These are phyloP conservation scores for Oceanites oceanicus DNA, from an alignment of 2,113 vertebrate genomes.

Conservation along the genomic window DNA sequence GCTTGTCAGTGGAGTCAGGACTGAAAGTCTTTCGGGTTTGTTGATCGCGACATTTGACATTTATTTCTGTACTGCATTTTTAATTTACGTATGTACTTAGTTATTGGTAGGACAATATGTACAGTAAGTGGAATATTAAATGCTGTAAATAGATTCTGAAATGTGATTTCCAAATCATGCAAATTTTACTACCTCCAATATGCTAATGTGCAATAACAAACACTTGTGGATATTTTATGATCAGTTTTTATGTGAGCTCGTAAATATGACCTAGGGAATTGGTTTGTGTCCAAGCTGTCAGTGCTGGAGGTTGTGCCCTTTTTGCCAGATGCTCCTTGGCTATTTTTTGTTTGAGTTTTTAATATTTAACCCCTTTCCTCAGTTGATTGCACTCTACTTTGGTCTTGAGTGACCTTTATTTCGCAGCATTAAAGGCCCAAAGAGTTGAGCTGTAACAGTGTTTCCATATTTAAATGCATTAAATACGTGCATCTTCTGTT, in stretches of 20 bases:
- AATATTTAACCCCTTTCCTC: conserved; percentile 40
- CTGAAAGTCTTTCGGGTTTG: neutral
- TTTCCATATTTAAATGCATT: neutral
- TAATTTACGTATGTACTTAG: neutral
- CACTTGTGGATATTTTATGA: neutral
- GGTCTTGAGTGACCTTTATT: conserved; percentile 5
- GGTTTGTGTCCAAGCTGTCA: neutral
- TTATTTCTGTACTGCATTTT: neutral
- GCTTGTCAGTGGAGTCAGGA: neutral
- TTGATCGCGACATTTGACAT: neutral
- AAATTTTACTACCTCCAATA: neutral
- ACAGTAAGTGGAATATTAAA: neutral
- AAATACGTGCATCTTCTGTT: neutral
- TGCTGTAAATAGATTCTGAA: neutral
- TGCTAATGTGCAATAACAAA: neutral
- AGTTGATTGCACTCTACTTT: neutral
- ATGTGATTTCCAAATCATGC: neutral
- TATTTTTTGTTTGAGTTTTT: conserved; percentile 10
- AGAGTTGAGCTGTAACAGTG: neutral
- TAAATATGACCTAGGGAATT: neutral
- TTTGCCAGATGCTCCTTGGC: conserved; percentile 1
- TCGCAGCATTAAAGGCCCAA: neutral
- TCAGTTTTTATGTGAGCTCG: neutral
- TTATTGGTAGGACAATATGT: neutral
- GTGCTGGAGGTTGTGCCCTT: neutral